These are phyloP conservation scores for Sinelater perroti DNA, from an alignment of 2,888 invertebrate species.

Conservation along the genomic window DNA sequence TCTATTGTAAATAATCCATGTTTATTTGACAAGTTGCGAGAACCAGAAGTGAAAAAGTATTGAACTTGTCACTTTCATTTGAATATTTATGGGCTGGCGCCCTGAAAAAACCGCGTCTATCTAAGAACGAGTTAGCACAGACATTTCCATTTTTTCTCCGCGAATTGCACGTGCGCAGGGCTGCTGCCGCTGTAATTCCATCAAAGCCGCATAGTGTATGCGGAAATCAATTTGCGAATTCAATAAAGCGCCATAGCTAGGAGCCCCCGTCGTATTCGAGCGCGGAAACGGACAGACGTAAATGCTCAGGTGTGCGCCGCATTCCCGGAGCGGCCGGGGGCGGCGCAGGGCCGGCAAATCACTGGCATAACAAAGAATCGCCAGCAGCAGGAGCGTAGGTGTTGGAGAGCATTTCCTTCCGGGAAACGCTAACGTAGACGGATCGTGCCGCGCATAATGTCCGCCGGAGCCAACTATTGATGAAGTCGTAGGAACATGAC, in stretches of 20 bases:
- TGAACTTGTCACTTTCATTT: too few species aligned
- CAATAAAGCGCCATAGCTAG: conserved; percentile 18
- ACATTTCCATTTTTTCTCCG: too few species aligned
- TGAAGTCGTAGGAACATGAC: conserved; percentile 38
- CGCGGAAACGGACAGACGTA: conserved; percentile 11
- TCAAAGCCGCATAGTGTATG: conserved; percentile 6
- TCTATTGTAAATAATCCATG: too few species aligned
- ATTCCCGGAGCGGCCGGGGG: conserved; percentile 17
- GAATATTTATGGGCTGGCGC: too few species aligned
- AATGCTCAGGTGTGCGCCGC: conserved; percentile 28
- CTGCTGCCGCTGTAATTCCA: conserved; percentile 3
- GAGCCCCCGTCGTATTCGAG: conserved; percentile 12
- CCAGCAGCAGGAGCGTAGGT: conserved; percentile 22
- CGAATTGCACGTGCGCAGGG: not conserved
- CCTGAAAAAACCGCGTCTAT: too few species aligned
- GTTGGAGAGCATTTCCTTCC: conserved; percentile 34
- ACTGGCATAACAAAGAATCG: conserved; percentile 30
- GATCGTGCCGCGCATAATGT: conserved; percentile 38
- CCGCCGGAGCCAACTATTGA: conserved; percentile 29
- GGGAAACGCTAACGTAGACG: conserved; percentile 36
- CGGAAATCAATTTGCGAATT: conserved; percentile 24
- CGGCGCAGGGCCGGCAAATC: conserved; percentile 22
- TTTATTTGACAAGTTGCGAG: too few species aligned
- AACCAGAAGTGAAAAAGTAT: too few species aligned
- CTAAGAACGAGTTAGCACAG: too few species aligned